These are phyloP conservation scores for Oryzias melastigma DNA, from an alignment of 2,113 vertebrate genomes.

Conservation along the genomic window DNA sequence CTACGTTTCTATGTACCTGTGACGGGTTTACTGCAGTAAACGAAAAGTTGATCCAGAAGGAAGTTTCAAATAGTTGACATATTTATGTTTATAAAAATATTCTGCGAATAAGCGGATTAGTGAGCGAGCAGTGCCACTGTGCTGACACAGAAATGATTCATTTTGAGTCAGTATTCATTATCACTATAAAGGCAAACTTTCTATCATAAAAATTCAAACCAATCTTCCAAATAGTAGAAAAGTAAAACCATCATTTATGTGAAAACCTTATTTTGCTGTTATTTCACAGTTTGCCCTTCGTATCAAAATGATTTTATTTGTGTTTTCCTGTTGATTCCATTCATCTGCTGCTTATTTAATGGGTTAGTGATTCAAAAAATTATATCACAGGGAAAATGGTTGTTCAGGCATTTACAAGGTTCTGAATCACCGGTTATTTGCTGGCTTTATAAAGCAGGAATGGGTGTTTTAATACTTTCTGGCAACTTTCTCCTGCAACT, in stretches of 20 bases:
- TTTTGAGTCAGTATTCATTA: constrained; percentile 27
- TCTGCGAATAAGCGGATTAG: background rate
- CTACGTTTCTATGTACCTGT: background rate
- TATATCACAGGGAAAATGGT: no score
- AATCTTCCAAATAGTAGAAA: constrained; percentile 12
- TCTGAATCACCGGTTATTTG: no score
- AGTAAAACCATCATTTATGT: constrained; percentile 5
- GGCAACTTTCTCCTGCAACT: no score
- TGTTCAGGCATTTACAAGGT: no score
- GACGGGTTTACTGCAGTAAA: background rate
- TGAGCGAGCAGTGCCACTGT: constrained; percentile 19
- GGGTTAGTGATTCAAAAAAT: no score
- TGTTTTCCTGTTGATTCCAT: no score
- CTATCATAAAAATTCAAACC: constrained; percentile 22
- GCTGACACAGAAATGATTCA: constrained; percentile 21
- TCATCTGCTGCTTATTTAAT: no score
- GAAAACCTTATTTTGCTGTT: background rate
- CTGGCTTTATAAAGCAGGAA: no score
- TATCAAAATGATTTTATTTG: no score
- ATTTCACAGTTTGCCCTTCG: no score
- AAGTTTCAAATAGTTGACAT: background rate
- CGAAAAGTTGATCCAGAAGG: background rate
- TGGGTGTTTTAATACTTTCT: no score
- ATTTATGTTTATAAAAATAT: no score
- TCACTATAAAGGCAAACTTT: constrained; percentile 18